Base-by-base conservation (phyloP, 2,888 invertebrate genomes). In the Hofmannophila pseudospretella region DNA sequence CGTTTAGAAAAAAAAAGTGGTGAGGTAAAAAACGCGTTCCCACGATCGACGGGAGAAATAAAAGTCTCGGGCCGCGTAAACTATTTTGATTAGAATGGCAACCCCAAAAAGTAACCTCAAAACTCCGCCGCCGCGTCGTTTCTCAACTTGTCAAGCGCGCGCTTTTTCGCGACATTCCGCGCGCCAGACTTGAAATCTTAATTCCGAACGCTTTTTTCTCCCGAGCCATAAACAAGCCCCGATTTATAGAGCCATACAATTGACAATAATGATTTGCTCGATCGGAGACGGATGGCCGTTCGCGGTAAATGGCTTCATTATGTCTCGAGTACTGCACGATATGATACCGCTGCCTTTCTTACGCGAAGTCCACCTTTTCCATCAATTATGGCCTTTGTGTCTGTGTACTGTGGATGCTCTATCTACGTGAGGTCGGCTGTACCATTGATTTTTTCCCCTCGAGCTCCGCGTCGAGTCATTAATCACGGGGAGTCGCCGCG, bases 41-140 rank as follows among this genome's bases (percentile, higher is more conserved):
- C 78, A 79, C 78, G 78, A 58, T 51, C 52, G 51, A 42, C 38
- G 41, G 39, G 28, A 36, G 51, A 50, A 65, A 64, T 59, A 68
- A 72, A 63, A 58, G 54, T 46, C 51, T 59, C 44, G 43, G 51
- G 62, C 67, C 70, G 78, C 82, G 86, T 85, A 85, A 85, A 86
- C 84, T 80, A 86, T 86, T 85, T 86, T 85, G 85, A 86, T 86
- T 84, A 84, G 85, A 84, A 82, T 80, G 76, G 78, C 77, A 74
- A 75, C 73, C 74, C 72, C 68, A 74, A 81, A 65, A 80, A 70
- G 61, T 68, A 65, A 67, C 52, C 59, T 58, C 61, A 68, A 71
- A 73, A 69, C 70, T 66, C 58, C 47, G 58, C 67, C 64, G 68
- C 71, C 60, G 46, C 71, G 73, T 75, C 76, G 77, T 86, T 79